These are phyloP conservation scores for Epirrhoe tristata DNA, from an alignment of 2,888 invertebrate species.

Conservation along the genomic window DNA sequence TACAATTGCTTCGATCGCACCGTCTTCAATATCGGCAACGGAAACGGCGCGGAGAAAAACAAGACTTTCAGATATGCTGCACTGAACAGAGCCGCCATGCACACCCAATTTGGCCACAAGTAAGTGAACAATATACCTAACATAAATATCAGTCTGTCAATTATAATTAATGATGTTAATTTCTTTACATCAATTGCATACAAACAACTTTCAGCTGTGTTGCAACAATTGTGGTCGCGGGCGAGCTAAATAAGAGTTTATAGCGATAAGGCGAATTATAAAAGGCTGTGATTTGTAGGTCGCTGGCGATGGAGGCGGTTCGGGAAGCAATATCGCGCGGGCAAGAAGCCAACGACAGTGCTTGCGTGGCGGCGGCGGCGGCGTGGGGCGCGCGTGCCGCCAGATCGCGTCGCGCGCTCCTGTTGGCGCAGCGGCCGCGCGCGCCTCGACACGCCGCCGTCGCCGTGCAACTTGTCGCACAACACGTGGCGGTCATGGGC, in stretches of 20 bases:
- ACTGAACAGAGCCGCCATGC: conserved; percentile 95
- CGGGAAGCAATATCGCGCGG: conserved; percentile 94
- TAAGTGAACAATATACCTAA: conserved; percentile 55
- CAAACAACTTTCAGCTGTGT: no score
- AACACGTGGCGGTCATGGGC: conserved; percentile 90
- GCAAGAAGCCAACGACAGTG: conserved; percentile 94
- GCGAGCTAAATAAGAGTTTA: no score
- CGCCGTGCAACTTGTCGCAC: conserved; percentile 92
- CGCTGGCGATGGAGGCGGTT: conserved; percentile 92
- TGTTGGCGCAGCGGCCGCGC: conserved; percentile 56
- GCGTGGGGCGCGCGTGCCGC: conserved; percentile 88
- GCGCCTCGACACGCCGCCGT: conserved; percentile 90
- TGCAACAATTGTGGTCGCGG: no score
- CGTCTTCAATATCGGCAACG: conserved; percentile 63
- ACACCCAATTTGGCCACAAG: conserved; percentile 94
- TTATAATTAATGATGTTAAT: no score
- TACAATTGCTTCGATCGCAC: conserved; percentile 93
- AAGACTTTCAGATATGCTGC: conserved; percentile 94
- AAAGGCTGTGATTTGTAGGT: conserved; percentile 72
- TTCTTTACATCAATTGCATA: no score
- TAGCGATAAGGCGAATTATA: background rate
- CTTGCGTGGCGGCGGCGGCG: conserved; percentile 91
- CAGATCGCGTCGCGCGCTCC: conserved; percentile 88
- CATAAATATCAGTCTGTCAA: background rate
- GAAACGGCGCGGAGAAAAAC: conserved; percentile 76